phyloP scores from a whole-genome alignment of 2,888 invertebrate species.

The Patella caerulea region DNA sequence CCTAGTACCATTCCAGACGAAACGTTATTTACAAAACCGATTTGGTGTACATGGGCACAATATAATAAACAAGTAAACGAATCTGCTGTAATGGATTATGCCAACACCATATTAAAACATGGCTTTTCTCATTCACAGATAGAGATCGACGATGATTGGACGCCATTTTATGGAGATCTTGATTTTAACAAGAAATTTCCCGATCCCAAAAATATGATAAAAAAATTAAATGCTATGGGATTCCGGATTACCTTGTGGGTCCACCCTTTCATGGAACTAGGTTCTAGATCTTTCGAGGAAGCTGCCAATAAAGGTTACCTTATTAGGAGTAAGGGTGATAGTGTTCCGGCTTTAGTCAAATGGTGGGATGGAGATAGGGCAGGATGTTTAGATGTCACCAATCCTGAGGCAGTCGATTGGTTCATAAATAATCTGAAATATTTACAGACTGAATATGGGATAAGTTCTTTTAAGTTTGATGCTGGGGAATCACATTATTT shows the following conservation, averaged over 20 bases:
- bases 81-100: slow-evolving; percentile 43
- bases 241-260: slow-evolving; percentile 85
- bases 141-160: slow-evolving; percentile 88
- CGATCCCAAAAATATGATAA: slow-evolving; percentile 77
- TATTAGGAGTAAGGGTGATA: not conserved
- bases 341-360: slow-evolving; percentile 74
- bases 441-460: slow-evolving; percentile 78
- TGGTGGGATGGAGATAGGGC: slow-evolving; percentile 83
- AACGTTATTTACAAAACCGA: slow-evolving; percentile 77
- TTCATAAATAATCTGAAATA: slow-evolving; percentile 78
- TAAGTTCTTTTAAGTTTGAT: slow-evolving; percentile 86
- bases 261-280: slow-evolving; percentile 72
- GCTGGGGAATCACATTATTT: slow-evolving; percentile 75
- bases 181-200: slow-evolving; percentile 82
- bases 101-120: slow-evolving; percentile 30
- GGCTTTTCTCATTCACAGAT: slow-evolving; percentile 38
- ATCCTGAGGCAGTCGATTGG: slow-evolving; percentile 87
- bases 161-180: slow-evolving; percentile 86
- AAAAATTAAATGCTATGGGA: slow-evolving; percentile 75
- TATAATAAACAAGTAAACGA: slow-evolving; percentile 77
- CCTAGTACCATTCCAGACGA: slow-evolving; percentile 78
- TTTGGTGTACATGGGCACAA: slow-evolving; percentile 7
- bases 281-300: slow-evolving; percentile 63
- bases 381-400: slow-evolving; percentile 90
- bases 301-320: not conserved